A percentile compares a stretch with the other conserved stretches of the same genome.
Evolutionary conservation across 2,888 invertebrate species (phyloP).

Genomic region (Luperina nickerlii): DNA sequence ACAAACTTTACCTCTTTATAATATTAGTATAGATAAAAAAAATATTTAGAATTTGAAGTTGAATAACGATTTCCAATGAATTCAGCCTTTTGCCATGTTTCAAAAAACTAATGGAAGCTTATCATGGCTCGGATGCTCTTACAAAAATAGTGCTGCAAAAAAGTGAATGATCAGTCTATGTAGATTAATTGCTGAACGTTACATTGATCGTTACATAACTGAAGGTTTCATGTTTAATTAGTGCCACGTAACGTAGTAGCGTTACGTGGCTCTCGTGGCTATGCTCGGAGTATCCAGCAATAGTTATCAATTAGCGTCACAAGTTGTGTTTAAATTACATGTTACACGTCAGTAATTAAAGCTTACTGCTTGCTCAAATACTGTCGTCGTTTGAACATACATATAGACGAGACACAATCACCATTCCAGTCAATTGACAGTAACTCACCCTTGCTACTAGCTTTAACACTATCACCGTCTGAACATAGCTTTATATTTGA

Average conservation of each 20-base stretch:
- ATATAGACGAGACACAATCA: background rate
- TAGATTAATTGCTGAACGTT: background rate
- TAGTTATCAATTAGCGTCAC: constrained; percentile 18
- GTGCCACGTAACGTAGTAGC: background rate
- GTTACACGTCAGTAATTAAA: constrained; percentile 1
- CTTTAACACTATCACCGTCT: constrained; percentile 35
- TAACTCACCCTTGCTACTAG: constrained; percentile 32
- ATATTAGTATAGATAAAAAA: no score
- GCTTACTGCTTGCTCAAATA: background rate
- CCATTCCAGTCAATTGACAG: constrained; percentile 39
- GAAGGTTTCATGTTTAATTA: constrained; percentile 33
- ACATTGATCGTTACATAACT: background rate
- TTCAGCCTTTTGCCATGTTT: no score
- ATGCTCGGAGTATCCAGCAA: background rate
- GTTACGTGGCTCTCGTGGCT: no score
- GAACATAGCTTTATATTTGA: constrained; percentile 60
- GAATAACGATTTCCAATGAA: no score
- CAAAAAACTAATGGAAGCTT: no score
- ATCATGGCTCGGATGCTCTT: background rate
- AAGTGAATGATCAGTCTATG: no score
- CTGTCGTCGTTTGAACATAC: background rate
- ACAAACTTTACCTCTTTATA: no score
- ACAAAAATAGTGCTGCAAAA: background rate
- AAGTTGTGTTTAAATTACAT: constrained; percentile 20
- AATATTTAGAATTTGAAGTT: no score